Evolutionary conservation across 2,888 invertebrate species (phyloP).

Genomic region (Hipparchia semele): DNA sequence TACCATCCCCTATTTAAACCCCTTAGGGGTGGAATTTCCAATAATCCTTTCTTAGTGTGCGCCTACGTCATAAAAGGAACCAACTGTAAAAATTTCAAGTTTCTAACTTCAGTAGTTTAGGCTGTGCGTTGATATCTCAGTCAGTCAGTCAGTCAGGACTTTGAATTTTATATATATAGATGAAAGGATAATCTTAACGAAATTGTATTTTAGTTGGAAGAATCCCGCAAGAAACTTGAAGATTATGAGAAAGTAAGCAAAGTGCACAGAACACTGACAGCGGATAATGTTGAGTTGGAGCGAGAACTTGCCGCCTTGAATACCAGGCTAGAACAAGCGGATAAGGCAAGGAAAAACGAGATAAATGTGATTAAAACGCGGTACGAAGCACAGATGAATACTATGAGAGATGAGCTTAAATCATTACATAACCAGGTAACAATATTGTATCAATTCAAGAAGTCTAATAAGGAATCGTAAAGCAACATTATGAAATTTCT

Average conservation of each 20-base stretch:
- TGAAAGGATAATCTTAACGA: background rate
- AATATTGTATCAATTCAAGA: background rate
- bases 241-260: constrained; percentile 94
- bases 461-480: background rate
- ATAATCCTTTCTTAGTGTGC: no score
- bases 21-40: no score
- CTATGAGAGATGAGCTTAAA: constrained; percentile 91
- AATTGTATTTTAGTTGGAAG: constrained; percentile 85
- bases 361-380: constrained; percentile 91
- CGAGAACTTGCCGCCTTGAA: constrained; percentile 88
- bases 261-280: constrained; percentile 89
- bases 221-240: constrained; percentile 89
- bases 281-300: constrained; percentile 89
- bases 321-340: constrained; percentile 85
- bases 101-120: no score
- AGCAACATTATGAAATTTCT: background rate
- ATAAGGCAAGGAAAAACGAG: constrained; percentile 90
- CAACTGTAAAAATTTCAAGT: no score
- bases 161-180: no score
- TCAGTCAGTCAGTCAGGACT: no score
- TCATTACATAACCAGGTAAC: constrained; percentile 83
- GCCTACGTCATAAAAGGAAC: no score
- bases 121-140: no score
- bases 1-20: no score
- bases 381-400: constrained; percentile 92